phyloP scores from a whole-genome alignment of 2,797 vertebrate genomes.

The Neopelma chrysocephalum region DNA sequence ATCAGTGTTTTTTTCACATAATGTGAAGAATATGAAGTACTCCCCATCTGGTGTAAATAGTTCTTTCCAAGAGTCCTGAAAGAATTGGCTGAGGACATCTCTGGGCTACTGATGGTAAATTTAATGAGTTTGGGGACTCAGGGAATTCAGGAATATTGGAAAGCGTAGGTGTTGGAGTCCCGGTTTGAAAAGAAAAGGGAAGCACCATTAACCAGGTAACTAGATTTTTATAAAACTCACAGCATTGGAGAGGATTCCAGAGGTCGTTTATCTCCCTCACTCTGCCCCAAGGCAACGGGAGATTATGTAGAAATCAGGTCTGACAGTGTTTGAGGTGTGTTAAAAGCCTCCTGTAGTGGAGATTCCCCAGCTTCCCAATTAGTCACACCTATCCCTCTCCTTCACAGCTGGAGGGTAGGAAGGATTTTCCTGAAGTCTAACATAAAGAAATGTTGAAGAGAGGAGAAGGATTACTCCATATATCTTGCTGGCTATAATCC shows the following conservation, averaged over 20 bases:
- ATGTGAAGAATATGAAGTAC: neutral
- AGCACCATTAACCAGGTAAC: constrained; percentile 48
- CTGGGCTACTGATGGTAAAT: constrained; percentile 36
- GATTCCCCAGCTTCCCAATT: constrained; percentile 23
- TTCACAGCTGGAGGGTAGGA: neutral
- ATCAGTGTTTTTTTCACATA: neutral
- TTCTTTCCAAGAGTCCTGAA: constrained; percentile 27
- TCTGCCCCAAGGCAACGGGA: neutral
- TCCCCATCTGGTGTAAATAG: neutral
- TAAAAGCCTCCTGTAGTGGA: neutral
- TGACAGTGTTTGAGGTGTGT: neutral
- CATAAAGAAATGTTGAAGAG: neutral
- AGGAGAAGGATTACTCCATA: neutral
- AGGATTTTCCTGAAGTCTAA: constrained; percentile 1
- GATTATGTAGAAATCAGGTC: neutral
- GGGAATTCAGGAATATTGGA: constrained; percentile 46
- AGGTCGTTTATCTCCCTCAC: neutral
- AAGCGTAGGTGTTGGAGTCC: neutral
- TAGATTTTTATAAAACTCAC: constrained; percentile 35
- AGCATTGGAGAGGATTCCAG: neutral
- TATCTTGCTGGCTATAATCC: neutral
- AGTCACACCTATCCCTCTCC: neutral
- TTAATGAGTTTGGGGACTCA: constrained; percentile 35
- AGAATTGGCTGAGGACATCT: constrained; percentile 23
- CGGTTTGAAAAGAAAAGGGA: constrained; percentile 26